A percentile compares a stretch with the other conserved stretches of the same genome.
Evolutionary conservation across 2,113 vertebrate species (phyloP).

Genomic region (Prunella himalayana): DNA sequence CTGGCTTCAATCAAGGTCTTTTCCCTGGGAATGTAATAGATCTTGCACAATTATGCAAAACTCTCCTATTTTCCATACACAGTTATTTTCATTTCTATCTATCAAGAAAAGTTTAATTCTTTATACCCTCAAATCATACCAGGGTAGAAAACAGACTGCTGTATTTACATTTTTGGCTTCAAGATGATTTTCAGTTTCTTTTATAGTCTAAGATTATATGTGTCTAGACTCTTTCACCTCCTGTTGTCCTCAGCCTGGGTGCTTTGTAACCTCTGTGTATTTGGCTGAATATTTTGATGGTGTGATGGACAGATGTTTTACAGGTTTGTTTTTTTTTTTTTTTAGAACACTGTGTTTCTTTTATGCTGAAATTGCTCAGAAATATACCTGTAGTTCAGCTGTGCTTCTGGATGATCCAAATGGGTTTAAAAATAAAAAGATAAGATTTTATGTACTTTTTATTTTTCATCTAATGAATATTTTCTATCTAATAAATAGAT

Average conservation of each 20-base stretch:
- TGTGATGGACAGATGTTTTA: not conserved
- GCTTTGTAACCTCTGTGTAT: not conserved
- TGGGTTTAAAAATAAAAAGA: not conserved
- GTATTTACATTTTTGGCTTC: not conserved
- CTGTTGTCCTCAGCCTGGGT: not conserved
- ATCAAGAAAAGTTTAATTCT: not conserved
- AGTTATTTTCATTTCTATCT: not conserved
- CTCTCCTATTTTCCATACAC: not conserved
- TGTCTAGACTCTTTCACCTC: not conserved
- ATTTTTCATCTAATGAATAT: not conserved
- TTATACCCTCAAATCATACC: not conserved
- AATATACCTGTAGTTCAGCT: not conserved
- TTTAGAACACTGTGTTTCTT: not conserved
- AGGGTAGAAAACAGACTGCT: not conserved
- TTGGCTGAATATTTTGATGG: not conserved
- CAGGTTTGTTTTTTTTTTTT: not conserved
- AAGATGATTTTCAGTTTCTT: not conserved
- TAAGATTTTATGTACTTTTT: not conserved
- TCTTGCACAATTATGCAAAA: not conserved
- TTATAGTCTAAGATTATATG: not conserved
- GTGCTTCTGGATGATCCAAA: not conserved
- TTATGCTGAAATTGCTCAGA: not conserved
- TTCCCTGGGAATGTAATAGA: not conserved
- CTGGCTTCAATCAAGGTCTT: not conserved
- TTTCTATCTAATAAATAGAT: not conserved